Base-by-base conservation (phyloP, 30 jellyfish, hydroid and myxozoan genomes). In the Aurelia aurita complex sp. Pacific region DNA sequence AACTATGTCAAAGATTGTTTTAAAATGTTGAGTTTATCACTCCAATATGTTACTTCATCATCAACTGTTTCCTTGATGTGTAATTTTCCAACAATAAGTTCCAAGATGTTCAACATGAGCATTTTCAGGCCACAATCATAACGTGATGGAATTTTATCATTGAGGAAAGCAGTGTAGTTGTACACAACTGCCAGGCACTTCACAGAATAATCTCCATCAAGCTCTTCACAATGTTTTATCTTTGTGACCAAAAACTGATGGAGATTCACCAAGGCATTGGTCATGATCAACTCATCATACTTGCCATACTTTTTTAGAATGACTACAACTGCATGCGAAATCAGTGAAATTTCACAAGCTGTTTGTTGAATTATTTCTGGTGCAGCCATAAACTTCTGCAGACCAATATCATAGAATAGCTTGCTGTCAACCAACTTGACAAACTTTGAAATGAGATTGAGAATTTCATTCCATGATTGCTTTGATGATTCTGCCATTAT, bases 241-340 rank as follows among this genome's bases (percentile, higher is more conserved):
- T n/a, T 19, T 1, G 13, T 52, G 6, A 69, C 52, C 34, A 81
- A 66, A 1, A 67, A 11, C 36, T 51, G 36, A 15, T 69, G 70
- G 10, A 73, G 33, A 17, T 69, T 67, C 43, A 50, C 71, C 29
- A 38, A 38, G 8, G 82, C 77, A 17, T 46, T 36, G 2, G 61
- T 34, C 6, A 81, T 14, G 0, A 50, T 5, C 5, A 3, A 2
- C 29, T 68, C 60, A 12, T 65, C 34, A n/a, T 29, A 19, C 0
- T 10, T 6, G 0, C 34, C 43, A 38, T 1, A 50, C 12, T 42
- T 69, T 9, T 42, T 64, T 2, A 5, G 46, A 18, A 69, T 57
- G 14, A 81, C 62, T 15, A 81, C 43, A 16, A 81, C 34, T 29
- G 90, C 71, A 69, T 81, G 90, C 1, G 83, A 14, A 2, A 81